Evolutionary conservation across 2,888 invertebrate species (phyloP), one percentile per base, ranked within the genome.

Genomic region (Baccha elongata): DNA sequence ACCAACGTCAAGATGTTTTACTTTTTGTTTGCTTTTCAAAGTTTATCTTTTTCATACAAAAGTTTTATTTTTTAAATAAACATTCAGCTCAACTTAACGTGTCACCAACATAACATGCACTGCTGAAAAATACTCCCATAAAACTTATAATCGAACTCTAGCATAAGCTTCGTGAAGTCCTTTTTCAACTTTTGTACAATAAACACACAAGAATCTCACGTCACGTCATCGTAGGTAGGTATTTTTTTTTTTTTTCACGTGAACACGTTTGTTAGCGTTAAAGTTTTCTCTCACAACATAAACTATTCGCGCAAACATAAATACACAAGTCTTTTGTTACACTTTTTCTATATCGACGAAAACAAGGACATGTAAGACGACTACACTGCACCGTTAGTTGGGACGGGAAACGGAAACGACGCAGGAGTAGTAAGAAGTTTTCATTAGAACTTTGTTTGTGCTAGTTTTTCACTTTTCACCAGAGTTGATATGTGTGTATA

Each of bases 201-300:
- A 58, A 71, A 65, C 50, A 65, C 35, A 15, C 29, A 64, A 35
- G 46, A 69, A 15, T 44, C 15, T 40, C 21, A 15, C 40, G 26
- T 58, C 62, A 64, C 29, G 15, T 26, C 21, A 15, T 23, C 62
- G 55, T 48, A 13, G 35, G 7, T 21, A 8, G 32, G 40, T 35
- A 7, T 42, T 17, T 15, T 29, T 26, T n/a, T 23, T 19, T 10
- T 23, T 64, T 35, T 48, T 55, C 50, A 11, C 71, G 32, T 58
- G 50, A 35, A 71, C 35, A 69, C 37, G 17, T 76, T 48, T 64
- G 64, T 50, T 55, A 32, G 48, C 40, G 26, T n/a, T 40, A 69
- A 69, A 46, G 21, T 76, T 76, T 76, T 52, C 48, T 5, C 44
- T 10, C 71, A 42, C 42, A 64, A 72, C 71, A 44, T 60, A 58